Evolutionary conservation across 1,140 invertebrate genomes (phyloP), one percentile per base, ranked within the genome.

Genomic region (Meteorus sp.): DNA sequence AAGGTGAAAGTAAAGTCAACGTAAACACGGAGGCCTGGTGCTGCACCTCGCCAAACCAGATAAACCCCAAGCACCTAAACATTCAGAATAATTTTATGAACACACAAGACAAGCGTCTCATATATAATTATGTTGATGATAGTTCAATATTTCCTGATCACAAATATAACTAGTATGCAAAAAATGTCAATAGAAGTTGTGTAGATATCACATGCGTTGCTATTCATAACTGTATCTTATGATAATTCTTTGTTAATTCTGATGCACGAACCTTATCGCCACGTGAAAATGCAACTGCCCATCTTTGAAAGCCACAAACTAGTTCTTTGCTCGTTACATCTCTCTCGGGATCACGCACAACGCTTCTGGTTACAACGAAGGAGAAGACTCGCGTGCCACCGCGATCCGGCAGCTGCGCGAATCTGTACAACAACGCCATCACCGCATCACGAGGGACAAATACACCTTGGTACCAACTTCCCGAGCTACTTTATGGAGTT

Each of bases 1-100:
- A 94, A 82, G 1, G 90, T 93, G 74, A 94, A 92, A 13, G 88
- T 87, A 69, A 91, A 93, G 75, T 94, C 92, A 33, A 92, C 87
- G 69, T 89, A 90, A 9, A 91, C 89, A 22, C 87, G 82, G 78
- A 92, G 86, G 54, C 85, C 88, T 58, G 89, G 85, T 47, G 88
- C 88, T 1, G 88, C 85, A 58, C 86, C 89, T 17, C 88, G 83
- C 85, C 92, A 89, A 31, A 92, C 90, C 55, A 93, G 81, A 71
- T 90, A 93, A 6, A 92, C 89, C 2, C 91, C 92, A 63, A 93
- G 75, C 63, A 91, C 86, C 78, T 78, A 57, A 39, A 31, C 35
- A 47, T 45, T n/a, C n/a, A n/a, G n/a, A n/a, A n/a, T 2, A 37
- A 47, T 33, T 25, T 23, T 39, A 29, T n/a, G n/a, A n/a, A n/a